These are phyloP conservation scores for Neomonachus schauinslandi DNA, from an alignment of 2,113 vertebrate genomes.

Conservation along the genomic window DNA sequence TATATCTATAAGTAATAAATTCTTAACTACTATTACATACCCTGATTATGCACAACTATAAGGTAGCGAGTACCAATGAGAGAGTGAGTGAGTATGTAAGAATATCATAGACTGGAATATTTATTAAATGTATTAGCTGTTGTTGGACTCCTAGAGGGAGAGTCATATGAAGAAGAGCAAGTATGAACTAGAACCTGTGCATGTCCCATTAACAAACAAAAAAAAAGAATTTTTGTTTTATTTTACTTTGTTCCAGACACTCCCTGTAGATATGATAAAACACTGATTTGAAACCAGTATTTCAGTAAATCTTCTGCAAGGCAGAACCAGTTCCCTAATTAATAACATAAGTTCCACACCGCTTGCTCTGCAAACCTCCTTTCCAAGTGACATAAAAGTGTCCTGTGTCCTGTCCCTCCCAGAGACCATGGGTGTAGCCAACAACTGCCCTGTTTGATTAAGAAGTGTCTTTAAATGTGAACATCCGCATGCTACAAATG, in stretches of 20 bases:
- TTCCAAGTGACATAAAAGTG: neutral
- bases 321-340: neutral
- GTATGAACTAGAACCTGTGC: neutral
- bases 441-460: neutral
- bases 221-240: neutral
- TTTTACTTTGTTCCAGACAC: neutral
- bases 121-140: neutral
- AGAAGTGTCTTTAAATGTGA: neutral
- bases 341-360: neutral
- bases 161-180: neutral
- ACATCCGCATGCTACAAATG: neutral
- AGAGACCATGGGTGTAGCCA: neutral
- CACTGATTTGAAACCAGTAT: neutral
- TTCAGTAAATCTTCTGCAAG: neutral
- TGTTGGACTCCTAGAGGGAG: neutral
- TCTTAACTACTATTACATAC: neutral
- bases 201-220: neutral
- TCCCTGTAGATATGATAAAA: neutral
- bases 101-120: neutral
- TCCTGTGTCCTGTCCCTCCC: too few species aligned
- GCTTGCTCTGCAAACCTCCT: neutral
- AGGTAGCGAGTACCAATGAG: rapidly evolving
- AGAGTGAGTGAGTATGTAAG: neutral
- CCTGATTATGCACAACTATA: neutral
- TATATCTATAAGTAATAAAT: neutral